A percentile compares a stretch with the other conserved stretches of the same genome.
Conservation (phyloP, 2,113 vertebrate species). For the Halcyon senegalensis region DNA sequence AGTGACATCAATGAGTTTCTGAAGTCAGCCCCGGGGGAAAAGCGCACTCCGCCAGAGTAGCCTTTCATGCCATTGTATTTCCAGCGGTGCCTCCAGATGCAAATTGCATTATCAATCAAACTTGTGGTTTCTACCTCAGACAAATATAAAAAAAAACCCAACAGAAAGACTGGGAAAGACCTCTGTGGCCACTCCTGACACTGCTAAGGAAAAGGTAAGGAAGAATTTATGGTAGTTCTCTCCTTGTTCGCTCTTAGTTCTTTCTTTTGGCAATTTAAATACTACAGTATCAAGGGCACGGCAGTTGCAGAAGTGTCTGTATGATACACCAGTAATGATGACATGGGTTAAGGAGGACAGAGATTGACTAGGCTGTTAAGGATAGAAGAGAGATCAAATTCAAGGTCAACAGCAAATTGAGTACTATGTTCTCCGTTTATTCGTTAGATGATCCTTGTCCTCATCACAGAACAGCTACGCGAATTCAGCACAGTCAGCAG, state of each 20-base stretch:
- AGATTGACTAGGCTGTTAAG: constrained; percentile 17
- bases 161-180: constrained; percentile 3
- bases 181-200: constrained; percentile 30
- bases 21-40: constrained; percentile 76
- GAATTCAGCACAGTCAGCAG: constrained; percentile 31
- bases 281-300: neutral
- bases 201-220: constrained; percentile 10
- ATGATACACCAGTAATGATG: neutral
- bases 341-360: constrained; percentile 2
- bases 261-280: neutral
- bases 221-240: neutral
- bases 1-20: constrained; percentile 86
- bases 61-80: constrained; percentile 77
- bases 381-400: constrained; percentile 38
- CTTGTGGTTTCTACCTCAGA: constrained; percentile 68
- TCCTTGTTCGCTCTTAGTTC: neutral
- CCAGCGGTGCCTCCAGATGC: constrained; percentile 75
- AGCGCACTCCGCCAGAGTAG: constrained; percentile 71
- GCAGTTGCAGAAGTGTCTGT: neutral
- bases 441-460: constrained; percentile 8
- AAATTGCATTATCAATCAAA: constrained; percentile 77
- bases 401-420: constrained; percentile 56
- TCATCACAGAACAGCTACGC: neutral
- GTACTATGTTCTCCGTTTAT: constrained; percentile 20
- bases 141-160: constrained; percentile 9